phyloP scores from a whole-genome alignment of 2,797 vertebrate species.

The Poecilia wingei region DNA sequence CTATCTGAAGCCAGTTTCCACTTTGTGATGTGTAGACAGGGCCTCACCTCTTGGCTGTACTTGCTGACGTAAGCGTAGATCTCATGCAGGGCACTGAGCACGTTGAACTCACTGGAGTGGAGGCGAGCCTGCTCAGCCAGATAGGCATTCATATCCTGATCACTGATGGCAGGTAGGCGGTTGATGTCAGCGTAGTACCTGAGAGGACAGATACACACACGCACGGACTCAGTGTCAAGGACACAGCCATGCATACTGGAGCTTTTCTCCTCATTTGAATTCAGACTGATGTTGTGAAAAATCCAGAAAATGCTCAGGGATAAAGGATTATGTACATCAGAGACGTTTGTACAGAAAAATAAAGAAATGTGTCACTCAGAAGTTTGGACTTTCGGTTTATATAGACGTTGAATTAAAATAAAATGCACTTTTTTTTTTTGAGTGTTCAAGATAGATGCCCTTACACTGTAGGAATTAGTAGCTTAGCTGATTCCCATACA shows the following conservation, averaged over 20 bases:
- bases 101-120: constrained; percentile 91
- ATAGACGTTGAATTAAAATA: background rate
- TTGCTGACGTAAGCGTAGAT: constrained; percentile 95
- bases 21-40: constrained; percentile 7
- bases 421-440: background rate
- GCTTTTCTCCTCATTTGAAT: constrained; percentile 33
- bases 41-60: constrained; percentile 92
- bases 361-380: constrained; percentile 18
- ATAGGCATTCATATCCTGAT: constrained; percentile 98
- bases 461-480: background rate
- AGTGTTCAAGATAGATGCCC: background rate
- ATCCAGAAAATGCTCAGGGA: constrained; percentile 14
- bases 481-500: background rate
- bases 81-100: constrained; percentile 93
- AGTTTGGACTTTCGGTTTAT: constrained; percentile 14
- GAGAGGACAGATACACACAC: constrained; percentile 43
- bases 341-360: constrained; percentile 34
- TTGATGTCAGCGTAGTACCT: constrained; percentile 96
- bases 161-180: constrained; percentile 94
- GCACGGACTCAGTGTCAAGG: constrained; percentile 29
- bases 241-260: constrained; percentile 36
- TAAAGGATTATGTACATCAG: constrained; percentile 17
- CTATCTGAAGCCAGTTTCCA: background rate
- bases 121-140: constrained; percentile 95
- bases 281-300: constrained; percentile 21